Percentiles rank a stretch among this genome's conserved stretches.
These are phyloP conservation scores for Osmerus eperlanus DNA, from an alignment of 2,113 vertebrate species.

Conservation along the genomic window DNA sequence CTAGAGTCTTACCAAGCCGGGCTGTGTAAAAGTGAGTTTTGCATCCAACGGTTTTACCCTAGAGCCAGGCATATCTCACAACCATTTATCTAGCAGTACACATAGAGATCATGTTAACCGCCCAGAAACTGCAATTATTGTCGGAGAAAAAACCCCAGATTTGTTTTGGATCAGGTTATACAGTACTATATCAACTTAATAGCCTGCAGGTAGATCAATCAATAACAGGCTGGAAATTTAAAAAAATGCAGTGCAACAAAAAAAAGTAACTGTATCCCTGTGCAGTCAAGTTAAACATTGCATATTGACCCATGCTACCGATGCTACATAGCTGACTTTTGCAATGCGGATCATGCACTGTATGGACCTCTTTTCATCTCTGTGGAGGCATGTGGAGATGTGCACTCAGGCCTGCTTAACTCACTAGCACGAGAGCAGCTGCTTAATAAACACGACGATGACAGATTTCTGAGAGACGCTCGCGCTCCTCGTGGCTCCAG, in stretches of 20 bases:
- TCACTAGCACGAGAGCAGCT: background rate
- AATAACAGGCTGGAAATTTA: too few relatives aligned
- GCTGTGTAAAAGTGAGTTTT: background rate
- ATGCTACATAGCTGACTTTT: too few relatives aligned
- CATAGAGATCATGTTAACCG: too few relatives aligned
- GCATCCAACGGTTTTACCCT: background rate
- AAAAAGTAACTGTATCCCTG: too few relatives aligned
- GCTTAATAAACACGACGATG: constrained; percentile 12
- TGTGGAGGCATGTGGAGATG: background rate
- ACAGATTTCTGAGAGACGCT: constrained; percentile 1
- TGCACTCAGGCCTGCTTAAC: background rate
- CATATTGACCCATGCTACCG: too few relatives aligned
- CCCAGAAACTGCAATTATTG: too few relatives aligned
- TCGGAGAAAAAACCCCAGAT: too few relatives aligned
- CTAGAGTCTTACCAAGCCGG: background rate
- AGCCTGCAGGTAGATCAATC: too few relatives aligned
- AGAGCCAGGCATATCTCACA: background rate
- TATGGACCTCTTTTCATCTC: background rate
- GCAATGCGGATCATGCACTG: background rate
- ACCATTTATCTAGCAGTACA: background rate
- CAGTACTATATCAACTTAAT: too few relatives aligned
- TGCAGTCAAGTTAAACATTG: too few relatives aligned
- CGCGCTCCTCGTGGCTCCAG: background rate
- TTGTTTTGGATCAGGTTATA: too few relatives aligned
- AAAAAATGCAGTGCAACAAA: too few relatives aligned